Evolutionary conservation across 53 echinoderm and acorn worm genomes (phyloP).

Genomic region (Astropecten irregularis): DNA sequence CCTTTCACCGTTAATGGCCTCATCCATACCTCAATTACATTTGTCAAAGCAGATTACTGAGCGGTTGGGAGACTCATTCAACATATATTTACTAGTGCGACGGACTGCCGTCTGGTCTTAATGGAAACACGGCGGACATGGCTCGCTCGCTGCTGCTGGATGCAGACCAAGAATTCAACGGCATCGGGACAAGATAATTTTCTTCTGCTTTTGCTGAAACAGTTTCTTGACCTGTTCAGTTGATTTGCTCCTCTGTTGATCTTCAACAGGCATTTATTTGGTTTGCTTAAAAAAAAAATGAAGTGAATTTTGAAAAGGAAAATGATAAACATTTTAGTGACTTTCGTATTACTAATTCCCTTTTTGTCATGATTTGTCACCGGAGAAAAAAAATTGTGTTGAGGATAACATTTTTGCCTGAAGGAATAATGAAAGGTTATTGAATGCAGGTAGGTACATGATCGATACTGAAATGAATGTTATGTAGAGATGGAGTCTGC

Average conservation of each 20-base stretch:
- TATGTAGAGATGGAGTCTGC: too few relatives aligned
- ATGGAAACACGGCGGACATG: constrained; percentile 18
- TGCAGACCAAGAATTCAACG: too few relatives aligned
- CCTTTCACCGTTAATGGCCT: constrained; percentile 42
- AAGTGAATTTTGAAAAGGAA: too few relatives aligned
- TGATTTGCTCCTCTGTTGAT: neutral
- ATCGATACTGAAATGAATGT: too few relatives aligned
- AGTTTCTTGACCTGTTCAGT: constrained; percentile 19
- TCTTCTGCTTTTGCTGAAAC: neutral
- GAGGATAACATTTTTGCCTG: too few relatives aligned
- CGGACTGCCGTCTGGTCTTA: neutral
- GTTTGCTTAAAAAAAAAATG: neutral
- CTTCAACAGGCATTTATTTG: neutral
- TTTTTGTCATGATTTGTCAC: too few relatives aligned
- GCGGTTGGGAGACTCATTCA: neutral
- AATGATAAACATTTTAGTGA: too few relatives aligned
- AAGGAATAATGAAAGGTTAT: too few relatives aligned
- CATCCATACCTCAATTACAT: constrained; percentile 54
- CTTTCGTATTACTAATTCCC: too few relatives aligned
- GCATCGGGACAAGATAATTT: neutral
- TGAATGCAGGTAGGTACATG: too few relatives aligned
- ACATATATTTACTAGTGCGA: constrained; percentile 7
- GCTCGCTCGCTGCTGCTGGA: constrained; percentile 8
- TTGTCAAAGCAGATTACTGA: constrained; percentile 52
- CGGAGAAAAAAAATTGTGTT: too few relatives aligned